phyloP scores from a whole-genome alignment of 2,888 invertebrate genomes.

The Sesia bembeciformis region DNA sequence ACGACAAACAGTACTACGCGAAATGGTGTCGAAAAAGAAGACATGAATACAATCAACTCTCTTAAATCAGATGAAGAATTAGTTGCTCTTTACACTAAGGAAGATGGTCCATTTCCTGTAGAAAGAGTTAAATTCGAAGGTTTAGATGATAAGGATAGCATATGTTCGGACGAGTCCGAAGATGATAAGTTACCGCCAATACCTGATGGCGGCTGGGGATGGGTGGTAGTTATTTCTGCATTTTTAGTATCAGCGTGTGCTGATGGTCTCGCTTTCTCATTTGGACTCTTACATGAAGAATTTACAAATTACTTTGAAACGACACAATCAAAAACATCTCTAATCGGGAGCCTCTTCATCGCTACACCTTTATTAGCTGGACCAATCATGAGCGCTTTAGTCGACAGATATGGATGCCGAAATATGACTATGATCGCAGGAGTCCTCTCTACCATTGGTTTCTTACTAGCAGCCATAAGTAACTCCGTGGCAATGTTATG shows the following conservation, averaged over 20 bases:
- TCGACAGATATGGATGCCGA: conserved; percentile 87
- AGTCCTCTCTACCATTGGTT: conserved; percentile 81
- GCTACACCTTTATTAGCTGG: conserved; percentile 90
- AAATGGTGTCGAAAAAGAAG: conserved; percentile 17
- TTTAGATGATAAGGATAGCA: conserved; percentile 58
- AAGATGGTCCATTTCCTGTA: conserved; percentile 25
- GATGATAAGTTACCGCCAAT: conserved; percentile 71
- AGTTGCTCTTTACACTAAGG: conserved; percentile 25
- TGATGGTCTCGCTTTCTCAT: conserved; percentile 94
- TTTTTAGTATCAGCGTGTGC: conserved; percentile 91
- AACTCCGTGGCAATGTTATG: conserved; percentile 84
- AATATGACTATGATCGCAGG: conserved; percentile 83
- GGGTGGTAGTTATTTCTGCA: conserved; percentile 90
- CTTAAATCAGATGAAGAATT: conserved; percentile 41
- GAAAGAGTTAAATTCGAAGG: conserved; percentile 64
- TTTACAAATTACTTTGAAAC: conserved; percentile 85
- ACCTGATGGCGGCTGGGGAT: conserved; percentile 91
- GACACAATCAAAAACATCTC: conserved; percentile 87
- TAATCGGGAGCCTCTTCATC: conserved; percentile 92
- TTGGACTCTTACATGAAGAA: conserved; percentile 89
- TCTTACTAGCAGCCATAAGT: conserved; percentile 80
- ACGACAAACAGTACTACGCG: background rate
- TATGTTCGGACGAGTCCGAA: conserved; percentile 44
- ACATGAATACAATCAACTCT: conserved; percentile 52
- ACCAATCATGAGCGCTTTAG: conserved; percentile 87